phyloP scores from a whole-genome alignment of 2,797 vertebrate species.

The Tolypeutes matacus region DNA sequence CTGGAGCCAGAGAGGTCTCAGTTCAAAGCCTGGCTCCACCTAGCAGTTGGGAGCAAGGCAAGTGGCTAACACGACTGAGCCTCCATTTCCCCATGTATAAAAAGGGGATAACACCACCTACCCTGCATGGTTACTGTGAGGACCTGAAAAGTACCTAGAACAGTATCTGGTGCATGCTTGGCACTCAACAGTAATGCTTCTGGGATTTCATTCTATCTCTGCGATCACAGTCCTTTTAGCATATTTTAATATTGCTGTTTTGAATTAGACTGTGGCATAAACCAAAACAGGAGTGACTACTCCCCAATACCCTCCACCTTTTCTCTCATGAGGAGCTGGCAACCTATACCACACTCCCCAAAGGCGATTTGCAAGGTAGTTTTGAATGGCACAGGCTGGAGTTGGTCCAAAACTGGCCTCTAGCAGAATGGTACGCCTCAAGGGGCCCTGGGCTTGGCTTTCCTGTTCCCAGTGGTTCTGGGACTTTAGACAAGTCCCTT shows the following conservation, averaged over 20 bases:
- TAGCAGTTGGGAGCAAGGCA: not conserved
- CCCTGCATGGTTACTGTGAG: not conserved
- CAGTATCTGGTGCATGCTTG: not conserved
- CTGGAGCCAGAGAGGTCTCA: not conserved
- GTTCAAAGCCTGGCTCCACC: not conserved
- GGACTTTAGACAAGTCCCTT: not conserved
- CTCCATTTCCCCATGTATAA: not conserved
- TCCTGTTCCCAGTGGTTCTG: not conserved
- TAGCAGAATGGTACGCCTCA: not conserved
- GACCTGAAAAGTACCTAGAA: not conserved
- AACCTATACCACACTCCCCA: not conserved
- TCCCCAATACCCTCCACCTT: not conserved
- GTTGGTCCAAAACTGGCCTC: not conserved
- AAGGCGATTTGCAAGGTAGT: not conserved
- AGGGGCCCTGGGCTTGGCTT: not conserved
- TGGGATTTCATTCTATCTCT: not conserved
- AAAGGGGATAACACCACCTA: not conserved
- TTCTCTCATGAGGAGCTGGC: not conserved
- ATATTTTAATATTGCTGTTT: not conserved
- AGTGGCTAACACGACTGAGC: not conserved
- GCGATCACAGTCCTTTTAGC: not conserved
- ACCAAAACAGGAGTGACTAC: not conserved
- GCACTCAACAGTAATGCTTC: not conserved
- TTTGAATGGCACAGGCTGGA: not conserved
- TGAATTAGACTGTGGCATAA: not conserved